phyloP scores from a whole-genome alignment of 2,113 vertebrate species.

The Hippopotamus amphibius region DNA sequence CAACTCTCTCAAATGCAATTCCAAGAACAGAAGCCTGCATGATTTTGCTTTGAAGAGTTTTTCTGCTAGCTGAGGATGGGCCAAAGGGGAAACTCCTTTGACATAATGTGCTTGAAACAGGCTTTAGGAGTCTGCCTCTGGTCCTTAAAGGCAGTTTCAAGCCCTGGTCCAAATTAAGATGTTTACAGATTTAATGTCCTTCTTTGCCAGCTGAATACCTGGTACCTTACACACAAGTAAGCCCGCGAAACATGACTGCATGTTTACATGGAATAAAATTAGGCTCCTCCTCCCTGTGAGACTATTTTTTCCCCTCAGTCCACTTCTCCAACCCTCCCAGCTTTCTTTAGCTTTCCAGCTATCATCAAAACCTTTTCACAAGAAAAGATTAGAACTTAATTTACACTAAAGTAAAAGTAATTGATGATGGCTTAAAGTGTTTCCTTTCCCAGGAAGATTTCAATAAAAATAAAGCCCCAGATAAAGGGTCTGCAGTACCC shows the following conservation, averaged over 20 bases:
- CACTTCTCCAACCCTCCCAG: background rate
- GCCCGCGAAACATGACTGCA: background rate
- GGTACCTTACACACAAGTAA: background rate
- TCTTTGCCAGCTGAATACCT: background rate
- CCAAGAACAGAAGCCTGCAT: background rate
- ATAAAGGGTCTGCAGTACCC: background rate
- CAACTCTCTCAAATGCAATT: background rate
- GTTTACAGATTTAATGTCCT: background rate
- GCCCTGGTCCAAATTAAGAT: background rate
- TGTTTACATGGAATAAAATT: background rate
- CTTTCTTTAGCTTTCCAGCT: conserved; percentile 5
- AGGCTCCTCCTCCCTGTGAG: background rate
- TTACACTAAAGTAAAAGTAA: conserved; percentile 44
- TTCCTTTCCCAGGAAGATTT: background rate
- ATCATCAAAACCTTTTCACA: conserved; percentile 22
- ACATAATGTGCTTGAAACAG: background rate
- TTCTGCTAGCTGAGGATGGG: background rate
- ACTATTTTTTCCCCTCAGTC: background rate
- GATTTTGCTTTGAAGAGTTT: background rate
- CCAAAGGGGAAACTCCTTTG: background rate
- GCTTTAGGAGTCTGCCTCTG: background rate
- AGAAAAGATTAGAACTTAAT: conserved; percentile 35
- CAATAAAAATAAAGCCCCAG: background rate
- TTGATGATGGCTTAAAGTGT: background rate
- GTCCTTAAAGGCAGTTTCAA: background rate